phyloP scores from a whole-genome alignment of 2,888 invertebrate species.

The Drosophila nr. perissopoda region DNA sequence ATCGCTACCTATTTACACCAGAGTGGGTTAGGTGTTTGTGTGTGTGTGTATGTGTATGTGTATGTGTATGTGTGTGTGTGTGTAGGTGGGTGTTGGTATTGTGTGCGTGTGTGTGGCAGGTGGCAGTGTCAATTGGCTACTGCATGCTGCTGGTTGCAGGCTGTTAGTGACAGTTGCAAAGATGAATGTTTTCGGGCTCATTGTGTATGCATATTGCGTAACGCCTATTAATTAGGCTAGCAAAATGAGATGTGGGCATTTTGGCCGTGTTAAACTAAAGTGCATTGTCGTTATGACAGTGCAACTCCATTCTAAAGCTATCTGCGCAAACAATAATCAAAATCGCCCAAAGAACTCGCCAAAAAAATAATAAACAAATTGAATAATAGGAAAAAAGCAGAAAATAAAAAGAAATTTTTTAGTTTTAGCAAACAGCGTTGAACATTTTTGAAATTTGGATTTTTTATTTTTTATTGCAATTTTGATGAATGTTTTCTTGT shows the following conservation, averaged over 20 bases:
- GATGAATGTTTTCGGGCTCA: conserved; percentile 28
- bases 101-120: not conserved
- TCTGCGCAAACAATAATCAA: not conserved
- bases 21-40: not conserved
- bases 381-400: not conserved
- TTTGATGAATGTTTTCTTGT: conserved; percentile 18
- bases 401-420: not conserved
- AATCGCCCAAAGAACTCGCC: not conserved
- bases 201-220: conserved; percentile 50
- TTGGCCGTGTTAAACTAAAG: not conserved
- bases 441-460: conserved; percentile 1
- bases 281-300: not conserved
- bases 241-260: conserved; percentile 19
- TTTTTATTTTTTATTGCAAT: not conserved
- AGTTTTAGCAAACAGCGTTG: conserved; percentile 7
- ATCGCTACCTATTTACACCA: conserved; percentile 10
- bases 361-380: not conserved
- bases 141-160: not conserved
- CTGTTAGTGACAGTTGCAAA: conserved; percentile 32
- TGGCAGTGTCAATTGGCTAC: not conserved
- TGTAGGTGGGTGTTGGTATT: not conserved
- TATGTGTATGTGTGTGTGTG: not conserved
- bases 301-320: not conserved
- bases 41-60: not conserved
- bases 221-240: conserved; percentile 66